phyloP scores from a whole-genome alignment of 2,888 invertebrate genomes.

The Cylindroiulus punctatus region DNA sequence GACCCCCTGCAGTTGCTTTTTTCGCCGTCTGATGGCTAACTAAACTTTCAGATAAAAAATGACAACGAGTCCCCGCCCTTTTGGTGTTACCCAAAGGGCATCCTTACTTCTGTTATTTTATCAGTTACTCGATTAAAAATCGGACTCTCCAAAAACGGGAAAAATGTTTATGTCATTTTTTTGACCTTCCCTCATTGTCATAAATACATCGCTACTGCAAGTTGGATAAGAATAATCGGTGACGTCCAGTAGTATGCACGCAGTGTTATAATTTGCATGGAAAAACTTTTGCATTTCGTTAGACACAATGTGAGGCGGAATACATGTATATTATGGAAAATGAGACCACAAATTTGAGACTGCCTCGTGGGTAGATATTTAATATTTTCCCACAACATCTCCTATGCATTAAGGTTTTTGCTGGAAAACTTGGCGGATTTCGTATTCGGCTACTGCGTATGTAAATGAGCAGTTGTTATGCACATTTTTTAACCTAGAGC shows the following conservation, averaged over 20 bases:
- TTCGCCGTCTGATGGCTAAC: not conserved
- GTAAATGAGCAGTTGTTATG: slow-evolving; percentile 37
- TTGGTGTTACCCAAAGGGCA: slow-evolving; percentile 16
- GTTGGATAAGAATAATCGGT: not conserved
- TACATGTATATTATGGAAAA: not conserved
- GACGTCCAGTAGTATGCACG: not conserved
- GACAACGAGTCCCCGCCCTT: slow-evolving; percentile 37
- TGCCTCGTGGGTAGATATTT: slow-evolving; percentile 41
- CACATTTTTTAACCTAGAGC: slow-evolving; percentile 20
- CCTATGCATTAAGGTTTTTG: not conserved
- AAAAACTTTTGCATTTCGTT: no score
- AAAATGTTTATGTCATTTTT: not conserved
- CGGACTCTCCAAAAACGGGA: not conserved
- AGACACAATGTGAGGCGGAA: no score
- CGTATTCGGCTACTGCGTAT: not conserved
- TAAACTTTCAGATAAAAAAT: not conserved
- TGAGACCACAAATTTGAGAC: slow-evolving; percentile 34
- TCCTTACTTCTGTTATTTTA: not conserved
- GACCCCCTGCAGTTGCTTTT: not conserved
- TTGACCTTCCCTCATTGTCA: not conserved
- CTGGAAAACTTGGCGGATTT: slow-evolving; percentile 19
- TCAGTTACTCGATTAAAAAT: slow-evolving; percentile 23
- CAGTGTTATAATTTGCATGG: no score
- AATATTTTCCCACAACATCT: slow-evolving; percentile 37
- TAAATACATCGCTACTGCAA: not conserved